These are phyloP conservation scores for Philopotamus ludificatus DNA, from an alignment of 1,140 invertebrate species.

Conservation along the genomic window DNA sequence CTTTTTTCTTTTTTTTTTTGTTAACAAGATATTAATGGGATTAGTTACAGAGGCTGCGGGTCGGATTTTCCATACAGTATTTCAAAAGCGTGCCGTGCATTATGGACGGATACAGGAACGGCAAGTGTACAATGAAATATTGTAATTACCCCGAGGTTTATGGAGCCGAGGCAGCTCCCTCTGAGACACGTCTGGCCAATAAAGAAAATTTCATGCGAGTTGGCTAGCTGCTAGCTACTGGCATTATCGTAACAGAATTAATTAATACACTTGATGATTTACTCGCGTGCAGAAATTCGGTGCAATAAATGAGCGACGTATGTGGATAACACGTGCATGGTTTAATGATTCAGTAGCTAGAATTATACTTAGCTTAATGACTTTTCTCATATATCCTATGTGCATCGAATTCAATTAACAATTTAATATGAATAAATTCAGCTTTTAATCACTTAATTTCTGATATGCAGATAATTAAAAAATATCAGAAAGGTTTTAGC, in stretches of 20 bases:
- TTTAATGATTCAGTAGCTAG: no score
- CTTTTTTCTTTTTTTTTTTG: neutral
- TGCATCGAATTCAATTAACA: no score
- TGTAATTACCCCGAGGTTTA: neutral
- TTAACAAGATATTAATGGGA: neutral
- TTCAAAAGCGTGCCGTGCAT: neutral
- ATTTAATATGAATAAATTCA: no score
- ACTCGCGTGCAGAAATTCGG: neutral
- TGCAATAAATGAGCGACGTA: no score
- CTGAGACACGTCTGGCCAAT: conserved; percentile 7
- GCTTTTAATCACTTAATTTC: no score
- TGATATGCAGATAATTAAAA: no score
- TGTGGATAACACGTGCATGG: no score
- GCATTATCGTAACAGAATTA: neutral
- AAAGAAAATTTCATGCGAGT: conserved; percentile 7
- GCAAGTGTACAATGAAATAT: neutral
- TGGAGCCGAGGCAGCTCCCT: neutral
- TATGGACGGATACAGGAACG: neutral
- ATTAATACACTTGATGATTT: neutral
- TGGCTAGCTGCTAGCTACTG: neutral
- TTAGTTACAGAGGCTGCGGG: neutral
- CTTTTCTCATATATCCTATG: no score
- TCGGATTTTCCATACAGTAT: neutral
- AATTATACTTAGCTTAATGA: no score
- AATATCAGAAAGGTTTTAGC: no score